Base-by-base conservation (phyloP, 2,113 vertebrate genomes). In the Dicerorhinus sumatrensis region DNA sequence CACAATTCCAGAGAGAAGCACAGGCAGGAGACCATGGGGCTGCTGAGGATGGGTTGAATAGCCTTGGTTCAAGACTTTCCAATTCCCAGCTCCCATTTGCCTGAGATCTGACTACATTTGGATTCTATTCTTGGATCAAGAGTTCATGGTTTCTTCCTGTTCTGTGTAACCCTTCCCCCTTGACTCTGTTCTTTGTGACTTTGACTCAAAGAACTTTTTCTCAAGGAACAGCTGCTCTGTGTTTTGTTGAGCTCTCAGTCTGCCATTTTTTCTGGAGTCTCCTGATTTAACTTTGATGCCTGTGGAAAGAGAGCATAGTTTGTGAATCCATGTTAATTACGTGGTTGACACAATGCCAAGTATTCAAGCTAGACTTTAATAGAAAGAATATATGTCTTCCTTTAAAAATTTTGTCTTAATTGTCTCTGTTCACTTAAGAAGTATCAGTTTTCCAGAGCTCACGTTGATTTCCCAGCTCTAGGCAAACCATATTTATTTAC, bases 341-440 rank as follows among this genome's bases (percentile, higher is more conserved):
- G 12, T 83, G 81, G 20, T 67, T 93, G 42, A 81, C 13, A 56
- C 62, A 95, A 84, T 79, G 62, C 23, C 39, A 8, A 60, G 1
- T 58, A 65, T 83, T 76, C 88, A 95, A 90, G 31, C 6, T 94
- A 62, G 69, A 8, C 58, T 90, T 56, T 58, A 80, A 36, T 69
- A 80, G 65, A 84, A 85, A 1, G 0, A 65, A 87, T 87, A 39
- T 33, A 46, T 60, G 23, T 89, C 23, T 95, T 54, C 16, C 29
- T 76, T 91, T 77, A 87, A 89, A 69, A 70, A 54, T 92, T 58
- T 21, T 87, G 17, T 54, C 42, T 92, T 79, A 67, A 63, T 93
- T 89, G 17, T 62, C 14, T 5, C 8, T 11, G 54, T 89, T 85
- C 33, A 81, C 25, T 81, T 72, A 62, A 69, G 54, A 93, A 77